Conservation (phyloP, 2,797 vertebrate species). For the Molossus molossus region DNA sequence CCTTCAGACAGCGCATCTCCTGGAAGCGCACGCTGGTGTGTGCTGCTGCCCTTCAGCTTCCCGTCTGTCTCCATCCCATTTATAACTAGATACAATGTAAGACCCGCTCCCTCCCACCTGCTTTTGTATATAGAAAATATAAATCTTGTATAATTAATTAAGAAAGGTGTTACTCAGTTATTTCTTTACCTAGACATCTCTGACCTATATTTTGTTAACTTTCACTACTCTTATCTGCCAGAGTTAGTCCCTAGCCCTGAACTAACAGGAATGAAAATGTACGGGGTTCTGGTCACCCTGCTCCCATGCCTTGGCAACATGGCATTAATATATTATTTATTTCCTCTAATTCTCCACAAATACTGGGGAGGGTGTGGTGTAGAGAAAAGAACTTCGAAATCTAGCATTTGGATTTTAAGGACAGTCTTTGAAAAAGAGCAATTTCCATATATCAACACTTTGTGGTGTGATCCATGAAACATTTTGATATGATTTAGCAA, state of each 20-base stretch:
- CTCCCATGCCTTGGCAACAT: slow-evolving; percentile 68
- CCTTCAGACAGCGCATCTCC: slow-evolving; percentile 14
- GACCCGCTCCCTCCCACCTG: not conserved
- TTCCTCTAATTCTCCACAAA: slow-evolving; percentile 85
- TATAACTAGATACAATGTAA: slow-evolving; percentile 60
- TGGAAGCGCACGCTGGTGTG: not conserved
- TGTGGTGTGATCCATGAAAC: slow-evolving; percentile 89
- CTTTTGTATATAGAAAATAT: slow-evolving; percentile 64
- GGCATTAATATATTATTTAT: slow-evolving; percentile 81
- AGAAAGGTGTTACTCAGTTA: not conserved
- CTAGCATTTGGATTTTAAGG: slow-evolving; percentile 88
- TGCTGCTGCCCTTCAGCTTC: slow-evolving; percentile 6
- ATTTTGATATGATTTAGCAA: slow-evolving; percentile 92
- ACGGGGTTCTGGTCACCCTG: slow-evolving; percentile 67
- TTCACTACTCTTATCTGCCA: not conserved
- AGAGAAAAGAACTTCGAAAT: slow-evolving; percentile 85
- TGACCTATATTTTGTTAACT: not conserved
- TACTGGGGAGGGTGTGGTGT: slow-evolving; percentile 81
- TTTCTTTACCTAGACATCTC: not conserved
- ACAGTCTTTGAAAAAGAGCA: slow-evolving; percentile 89
- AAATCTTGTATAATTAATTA: slow-evolving; percentile 36
- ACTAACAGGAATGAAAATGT: slow-evolving; percentile 72
- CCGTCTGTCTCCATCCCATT: slow-evolving; percentile 72
- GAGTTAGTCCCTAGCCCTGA: slow-evolving; percentile 64
- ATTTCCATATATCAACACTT: slow-evolving; percentile 91